Conservation (phyloP, 2,888 invertebrate genomes). For the Parthenolecanium corni region DNA sequence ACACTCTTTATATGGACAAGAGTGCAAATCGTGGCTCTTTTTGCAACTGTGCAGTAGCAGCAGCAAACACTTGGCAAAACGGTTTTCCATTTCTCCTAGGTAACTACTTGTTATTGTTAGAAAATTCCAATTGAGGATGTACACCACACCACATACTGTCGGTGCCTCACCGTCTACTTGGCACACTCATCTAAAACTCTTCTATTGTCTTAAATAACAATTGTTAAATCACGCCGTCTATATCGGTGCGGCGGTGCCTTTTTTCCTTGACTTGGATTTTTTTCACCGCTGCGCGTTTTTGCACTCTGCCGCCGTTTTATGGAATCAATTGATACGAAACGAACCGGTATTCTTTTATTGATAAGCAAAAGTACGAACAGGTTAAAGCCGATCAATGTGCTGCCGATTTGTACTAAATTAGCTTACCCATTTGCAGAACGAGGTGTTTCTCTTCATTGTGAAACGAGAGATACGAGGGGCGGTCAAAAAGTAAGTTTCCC, state of each 20-base stretch:
- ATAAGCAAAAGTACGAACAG: slow-evolving; percentile 16
- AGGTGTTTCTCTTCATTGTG: no score
- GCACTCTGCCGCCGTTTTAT: slow-evolving; percentile 5
- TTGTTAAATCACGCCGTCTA: slow-evolving; percentile 27
- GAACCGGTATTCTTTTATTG: slow-evolving; percentile 18
- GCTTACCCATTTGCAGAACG: no score
- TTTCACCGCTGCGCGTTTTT: background rate
- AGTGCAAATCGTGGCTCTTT: no score
- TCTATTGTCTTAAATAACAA: slow-evolving; percentile 26
- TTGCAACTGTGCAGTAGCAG: background rate
- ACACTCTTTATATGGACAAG: no score
- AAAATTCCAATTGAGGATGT: slow-evolving; percentile 26
- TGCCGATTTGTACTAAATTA: no score
- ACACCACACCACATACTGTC: background rate
- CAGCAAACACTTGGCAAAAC: background rate
- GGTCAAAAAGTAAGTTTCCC: no score
- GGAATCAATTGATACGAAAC: slow-evolving; percentile 23
- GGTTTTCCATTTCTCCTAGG: slow-evolving; percentile 26
- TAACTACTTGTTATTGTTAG: slow-evolving; percentile 19
- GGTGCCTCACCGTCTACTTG: slow-evolving; percentile 23
- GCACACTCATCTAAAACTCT: slow-evolving; percentile 22
- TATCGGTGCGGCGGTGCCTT: slow-evolving; percentile 9
- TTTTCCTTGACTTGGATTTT: background rate
- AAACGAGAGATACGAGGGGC: no score
- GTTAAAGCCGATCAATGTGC: slow-evolving; percentile 3